These are phyloP conservation scores for Agraylea sexmaculata DNA, from an alignment of 1,140 invertebrate species.

Conservation along the genomic window DNA sequence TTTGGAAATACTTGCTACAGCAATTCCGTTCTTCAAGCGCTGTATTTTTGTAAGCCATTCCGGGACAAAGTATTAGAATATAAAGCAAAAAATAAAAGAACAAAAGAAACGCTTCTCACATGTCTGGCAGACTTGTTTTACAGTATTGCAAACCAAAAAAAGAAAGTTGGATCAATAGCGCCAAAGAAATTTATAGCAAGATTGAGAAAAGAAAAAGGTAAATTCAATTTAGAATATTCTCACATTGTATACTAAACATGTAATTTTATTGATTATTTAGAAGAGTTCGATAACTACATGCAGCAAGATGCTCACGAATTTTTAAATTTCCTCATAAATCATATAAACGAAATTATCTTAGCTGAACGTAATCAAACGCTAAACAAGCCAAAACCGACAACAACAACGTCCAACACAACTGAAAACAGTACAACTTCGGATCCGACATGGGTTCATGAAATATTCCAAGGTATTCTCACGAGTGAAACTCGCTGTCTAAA, in stretches of 20 bases:
- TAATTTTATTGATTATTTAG: slow-evolving; percentile 47
- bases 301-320: slow-evolving; percentile 99
- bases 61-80: slow-evolving; percentile 97
- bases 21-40: slow-evolving; percentile 97
- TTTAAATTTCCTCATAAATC: slow-evolving; percentile 96
- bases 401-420: slow-evolving; percentile 31
- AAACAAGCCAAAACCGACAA: slow-evolving; percentile 32
- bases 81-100: slow-evolving; percentile 94
- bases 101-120: slow-evolving; percentile 94
- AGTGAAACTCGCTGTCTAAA: slow-evolving; percentile 98
- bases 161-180: slow-evolving; percentile 97
- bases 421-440: slow-evolving; percentile 56
- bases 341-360: slow-evolving; percentile 87
- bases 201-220: slow-evolving; percentile 96
- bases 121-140: slow-evolving; percentile 98
- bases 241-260: slow-evolving; percentile 4
- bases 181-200: slow-evolving; percentile 99
- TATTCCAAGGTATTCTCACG: slow-evolving; percentile 98
- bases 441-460: slow-evolving; percentile 98
- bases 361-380: slow-evolving; percentile 70
- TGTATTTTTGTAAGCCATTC: slow-evolving; percentile 98
- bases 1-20: slow-evolving; percentile 99
- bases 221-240: slow-evolving; percentile 8
- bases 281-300: slow-evolving; percentile 99
- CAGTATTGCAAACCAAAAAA: slow-evolving; percentile 98